Percentiles rank a stretch among this genome's conserved stretches.
phyloP scores from a whole-genome alignment of 64 coral and sea anemone species.

The Hydrozoanthus tunicans region DNA sequence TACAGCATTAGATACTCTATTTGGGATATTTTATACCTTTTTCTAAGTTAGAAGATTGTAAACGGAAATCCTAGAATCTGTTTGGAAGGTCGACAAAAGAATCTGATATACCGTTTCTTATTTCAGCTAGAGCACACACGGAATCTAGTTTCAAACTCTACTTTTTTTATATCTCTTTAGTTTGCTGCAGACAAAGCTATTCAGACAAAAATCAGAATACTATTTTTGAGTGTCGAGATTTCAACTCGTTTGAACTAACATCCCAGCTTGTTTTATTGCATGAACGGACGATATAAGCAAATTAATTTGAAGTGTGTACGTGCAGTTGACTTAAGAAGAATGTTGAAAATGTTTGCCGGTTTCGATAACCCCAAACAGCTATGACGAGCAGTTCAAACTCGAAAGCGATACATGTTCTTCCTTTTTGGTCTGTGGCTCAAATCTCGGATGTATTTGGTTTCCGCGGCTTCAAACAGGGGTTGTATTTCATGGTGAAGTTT shows the following conservation, averaged over 20 bases:
- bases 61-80: constrained; percentile 67
- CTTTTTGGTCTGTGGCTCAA: constrained; percentile 2
- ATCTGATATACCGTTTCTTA: constrained; percentile 66
- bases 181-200: constrained; percentile 1
- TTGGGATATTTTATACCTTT: constrained; percentile 62
- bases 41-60: constrained; percentile 57
- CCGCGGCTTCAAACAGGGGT: constrained; percentile 9
- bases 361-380: constrained; percentile 22
- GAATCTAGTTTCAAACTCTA: constrained; percentile 62
- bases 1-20: constrained; percentile 47
- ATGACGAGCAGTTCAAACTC: neutral
- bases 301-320: neutral
- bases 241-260: neutral
- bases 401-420: constrained; percentile 15
- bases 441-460: neutral
- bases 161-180: neutral
- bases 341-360: constrained; percentile 40
- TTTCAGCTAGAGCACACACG: constrained; percentile 47
- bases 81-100: constrained; percentile 62
- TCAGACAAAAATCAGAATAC: neutral
- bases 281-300: neutral
- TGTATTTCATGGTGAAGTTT: neutral
- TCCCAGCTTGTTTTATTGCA: neutral
- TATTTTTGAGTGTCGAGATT: neutral
- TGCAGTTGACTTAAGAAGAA: constrained; percentile 7